Evolutionary conservation across 2,888 invertebrate genomes (phyloP).

Genomic region (Aphidius colemani): DNA sequence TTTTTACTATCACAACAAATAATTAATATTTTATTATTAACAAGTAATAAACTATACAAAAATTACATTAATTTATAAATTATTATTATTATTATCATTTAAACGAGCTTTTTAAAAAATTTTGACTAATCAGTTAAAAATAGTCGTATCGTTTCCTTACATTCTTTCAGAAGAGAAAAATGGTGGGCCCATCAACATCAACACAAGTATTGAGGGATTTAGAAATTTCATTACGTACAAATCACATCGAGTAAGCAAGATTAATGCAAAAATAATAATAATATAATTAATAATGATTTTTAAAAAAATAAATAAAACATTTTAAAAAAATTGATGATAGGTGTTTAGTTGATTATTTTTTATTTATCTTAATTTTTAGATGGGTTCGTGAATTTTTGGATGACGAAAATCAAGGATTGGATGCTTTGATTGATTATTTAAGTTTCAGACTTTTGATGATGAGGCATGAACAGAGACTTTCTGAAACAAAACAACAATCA

Average conservation of each 20-base stretch:
- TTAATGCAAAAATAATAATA: too few relatives aligned
- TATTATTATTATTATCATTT: constrained; percentile 26
- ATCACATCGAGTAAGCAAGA: constrained; percentile 92
- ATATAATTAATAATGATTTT: too few relatives aligned
- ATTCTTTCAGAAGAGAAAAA: constrained; percentile 90
- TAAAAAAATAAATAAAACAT: too few relatives aligned
- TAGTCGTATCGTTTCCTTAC: constrained; percentile 61
- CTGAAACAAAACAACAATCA: constrained; percentile 76
- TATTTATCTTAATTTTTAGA: constrained; percentile 62
- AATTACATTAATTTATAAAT: constrained; percentile 12
- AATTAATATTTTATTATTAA: not conserved
- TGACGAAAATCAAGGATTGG: constrained; percentile 93
- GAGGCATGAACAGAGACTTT: constrained; percentile 84
- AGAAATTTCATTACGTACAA: constrained; percentile 97
- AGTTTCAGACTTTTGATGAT: constrained; percentile 94
- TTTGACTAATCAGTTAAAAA: constrained; percentile 50
- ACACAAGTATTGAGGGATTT: constrained; percentile 97
- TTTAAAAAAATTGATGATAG: not conserved
- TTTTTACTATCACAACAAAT: constrained; percentile 10
- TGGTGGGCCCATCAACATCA: constrained; percentile 95
- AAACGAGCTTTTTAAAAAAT: constrained; percentile 26
- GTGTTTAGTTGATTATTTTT: constrained; percentile 1
- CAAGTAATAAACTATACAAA: not conserved
- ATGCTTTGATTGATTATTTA: constrained; percentile 96
- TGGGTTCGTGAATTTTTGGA: constrained; percentile 99